Evolutionary conservation across 1,140 invertebrate genomes (phyloP), one percentile per base, ranked within the genome.

Genomic region (Zophobas morio): DNA sequence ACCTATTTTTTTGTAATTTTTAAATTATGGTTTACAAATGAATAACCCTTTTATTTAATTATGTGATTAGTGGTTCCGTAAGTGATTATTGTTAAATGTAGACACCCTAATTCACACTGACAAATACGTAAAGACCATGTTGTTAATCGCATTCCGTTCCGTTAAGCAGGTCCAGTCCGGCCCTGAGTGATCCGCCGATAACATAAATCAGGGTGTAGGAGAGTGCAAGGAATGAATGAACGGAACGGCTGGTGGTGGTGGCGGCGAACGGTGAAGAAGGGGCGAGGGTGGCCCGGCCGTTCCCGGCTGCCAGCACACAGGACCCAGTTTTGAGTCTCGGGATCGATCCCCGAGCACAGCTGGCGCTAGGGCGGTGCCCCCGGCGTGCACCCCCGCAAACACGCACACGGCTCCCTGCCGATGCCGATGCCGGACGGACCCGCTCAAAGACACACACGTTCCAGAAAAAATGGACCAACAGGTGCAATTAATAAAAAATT

Each of bases 321-420:
- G 76, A 80, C 80, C 81, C 81, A 82, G 81, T 82, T 82, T 82
- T 77, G 81, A 73, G 53, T 79, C 76, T 82, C 77, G 77, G 75
- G 80, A 82, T 82, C 81, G 81, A 82, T 82, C 75, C 78, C 79
- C 53, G 79, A 81, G 80, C 81, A 82, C 81, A 82, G 79, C 81
- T 82, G 81, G 79, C 81, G 80, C 77, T 81, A 82, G 81, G 81
- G 81, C 81, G 81, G 81, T 81, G 79, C 81, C 80, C 81, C 81
- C 81, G 75, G 81, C 81, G 74, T 76, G 74, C 53, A 75, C 76
- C 79, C 81, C 81, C 79, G 76, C 74, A 73, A 82, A 77, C 77
- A 80, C 49, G 71, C 71, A 66, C 60, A 40, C n/a, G n/a, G 60
- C 35, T 57, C 34, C 34, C 34, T 39, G 37, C 20, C 60, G 36